A percentile compares a stretch with the other conserved stretches of the same genome.
Evolutionary conservation across 2,888 invertebrate species (phyloP).

Genomic region (Meta bourneti): DNA sequence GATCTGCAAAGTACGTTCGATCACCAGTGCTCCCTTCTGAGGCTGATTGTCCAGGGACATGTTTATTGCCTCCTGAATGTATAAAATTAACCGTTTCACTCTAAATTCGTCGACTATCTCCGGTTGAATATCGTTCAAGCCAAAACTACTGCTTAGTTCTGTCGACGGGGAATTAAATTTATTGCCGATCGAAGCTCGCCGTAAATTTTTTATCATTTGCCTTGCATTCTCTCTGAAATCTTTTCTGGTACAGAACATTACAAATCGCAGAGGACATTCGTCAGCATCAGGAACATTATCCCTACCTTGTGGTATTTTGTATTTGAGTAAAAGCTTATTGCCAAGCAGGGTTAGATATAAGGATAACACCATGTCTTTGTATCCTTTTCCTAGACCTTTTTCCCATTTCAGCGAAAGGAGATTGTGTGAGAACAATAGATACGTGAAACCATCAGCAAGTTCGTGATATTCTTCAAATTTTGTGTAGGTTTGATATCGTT

Average conservation of each 20-base stretch:
- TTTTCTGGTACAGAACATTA: background rate
- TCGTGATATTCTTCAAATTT: background rate
- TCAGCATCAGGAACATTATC: background rate
- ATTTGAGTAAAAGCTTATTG: background rate
- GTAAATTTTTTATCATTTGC: background rate
- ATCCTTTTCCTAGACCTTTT: background rate
- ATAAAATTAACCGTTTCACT: background rate
- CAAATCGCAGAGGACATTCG: background rate
- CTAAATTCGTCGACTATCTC: conserved; percentile 27
- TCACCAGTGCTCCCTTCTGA: conserved; percentile 12
- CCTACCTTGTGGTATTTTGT: background rate
- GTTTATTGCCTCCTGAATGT: background rate
- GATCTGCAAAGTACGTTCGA: conserved; percentile 34
- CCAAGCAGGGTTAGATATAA: background rate
- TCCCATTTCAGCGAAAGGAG: background rate
- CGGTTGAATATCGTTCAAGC: background rate
- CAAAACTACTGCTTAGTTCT: background rate
- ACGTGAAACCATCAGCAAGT: background rate
- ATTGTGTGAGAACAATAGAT: background rate
- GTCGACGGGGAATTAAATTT: background rate
- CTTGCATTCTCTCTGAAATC: background rate
- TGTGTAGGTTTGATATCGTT: background rate
- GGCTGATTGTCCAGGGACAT: background rate
- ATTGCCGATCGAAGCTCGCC: background rate
- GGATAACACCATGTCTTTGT: background rate